Percentiles rank a stretch among this genome's conserved stretches.
Evolutionary conservation across 2,113 vertebrate genomes (phyloP).

Genomic region (Sisor rabdophorus): DNA sequence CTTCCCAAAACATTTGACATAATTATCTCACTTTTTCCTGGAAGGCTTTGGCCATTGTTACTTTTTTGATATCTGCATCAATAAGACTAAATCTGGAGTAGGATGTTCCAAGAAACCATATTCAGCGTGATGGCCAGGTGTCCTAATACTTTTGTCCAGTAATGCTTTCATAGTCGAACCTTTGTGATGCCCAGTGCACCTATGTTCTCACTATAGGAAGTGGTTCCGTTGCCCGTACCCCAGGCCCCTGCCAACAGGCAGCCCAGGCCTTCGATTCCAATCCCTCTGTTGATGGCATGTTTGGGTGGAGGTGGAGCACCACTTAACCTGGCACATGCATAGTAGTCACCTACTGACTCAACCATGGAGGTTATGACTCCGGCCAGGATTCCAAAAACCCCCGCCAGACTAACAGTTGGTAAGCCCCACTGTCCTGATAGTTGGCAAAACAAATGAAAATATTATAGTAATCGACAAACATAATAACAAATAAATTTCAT

Average conservation of each 20-base stretch:
- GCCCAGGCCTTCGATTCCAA: constrained; percentile 89
- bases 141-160: too few species aligned
- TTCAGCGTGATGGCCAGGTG: too few species aligned
- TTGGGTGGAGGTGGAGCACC: constrained; percentile 85
- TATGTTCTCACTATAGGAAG: constrained; percentile 91
- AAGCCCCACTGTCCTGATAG: constrained; percentile 89
- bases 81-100: too few species aligned
- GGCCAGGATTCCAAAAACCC: constrained; percentile 87
- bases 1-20: too few species aligned
- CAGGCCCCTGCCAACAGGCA: constrained; percentile 90
- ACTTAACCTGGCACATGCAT: constrained; percentile 86
- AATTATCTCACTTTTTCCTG: too few species aligned
- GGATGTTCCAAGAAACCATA: too few species aligned
- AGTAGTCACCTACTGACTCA: constrained; percentile 92
- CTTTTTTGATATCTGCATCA: too few species aligned
- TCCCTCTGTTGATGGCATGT: constrained; percentile 87
- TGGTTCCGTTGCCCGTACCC: constrained; percentile 92
- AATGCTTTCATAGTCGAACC: constrained; percentile 60
- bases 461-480: not conserved
- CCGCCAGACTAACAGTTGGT: constrained; percentile 87
- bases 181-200: constrained; percentile 91
- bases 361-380: constrained; percentile 93
- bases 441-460: not conserved
- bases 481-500: not conserved
- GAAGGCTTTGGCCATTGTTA: too few species aligned